These are phyloP conservation scores for Drosophila elegans DNA, from an alignment of 1,140 invertebrate species.

Conservation along the genomic window DNA sequence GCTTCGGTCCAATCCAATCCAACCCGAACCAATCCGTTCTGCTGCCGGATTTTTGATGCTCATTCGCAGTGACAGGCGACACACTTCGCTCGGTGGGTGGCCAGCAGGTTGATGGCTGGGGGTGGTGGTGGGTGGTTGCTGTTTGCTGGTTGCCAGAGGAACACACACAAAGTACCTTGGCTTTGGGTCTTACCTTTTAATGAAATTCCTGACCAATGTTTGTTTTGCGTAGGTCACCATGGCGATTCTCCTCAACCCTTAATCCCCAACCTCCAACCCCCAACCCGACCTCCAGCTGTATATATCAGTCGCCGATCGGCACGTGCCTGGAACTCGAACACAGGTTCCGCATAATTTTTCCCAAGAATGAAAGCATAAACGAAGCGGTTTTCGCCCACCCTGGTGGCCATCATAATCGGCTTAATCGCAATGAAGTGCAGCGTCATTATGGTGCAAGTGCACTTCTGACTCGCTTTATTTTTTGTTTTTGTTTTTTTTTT, in stretches of 20 bases:
- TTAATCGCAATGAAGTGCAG: conserved; percentile 30
- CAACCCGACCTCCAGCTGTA: conserved; percentile 13
- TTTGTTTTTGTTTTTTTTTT: conserved; percentile 49
- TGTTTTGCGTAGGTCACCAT: conserved; percentile 73
- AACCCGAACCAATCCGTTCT: conserved; percentile 30
- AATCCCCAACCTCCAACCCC: neutral
- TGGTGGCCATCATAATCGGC: conserved; percentile 57
- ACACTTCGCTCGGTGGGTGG: conserved; percentile 63
- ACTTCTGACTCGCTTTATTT: conserved; percentile 67
- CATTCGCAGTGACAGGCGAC: conserved; percentile 78
- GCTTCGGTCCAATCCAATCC: conserved; percentile 3
- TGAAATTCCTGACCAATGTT: conserved; percentile 82
- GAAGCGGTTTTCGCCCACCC: conserved; percentile 59
- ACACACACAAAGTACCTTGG: conserved; percentile 29
- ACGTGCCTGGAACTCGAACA: conserved; percentile 74
- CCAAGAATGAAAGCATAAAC: conserved; percentile 80
- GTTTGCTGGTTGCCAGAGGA: conserved; percentile 38
- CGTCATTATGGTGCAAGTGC: conserved; percentile 44
- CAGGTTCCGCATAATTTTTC: conserved; percentile 80
- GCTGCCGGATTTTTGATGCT: conserved; percentile 60
- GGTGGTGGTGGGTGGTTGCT: conserved; percentile 1
- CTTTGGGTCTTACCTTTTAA: conserved; percentile 52
- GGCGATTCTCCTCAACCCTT: conserved; percentile 39
- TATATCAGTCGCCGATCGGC: conserved; percentile 49
- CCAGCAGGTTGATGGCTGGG: conserved; percentile 34